Percentiles rank a stretch among this genome's conserved stretches.
phyloP scores from a whole-genome alignment of 2,797 vertebrate genomes.

The Tragopan temminckii region DNA sequence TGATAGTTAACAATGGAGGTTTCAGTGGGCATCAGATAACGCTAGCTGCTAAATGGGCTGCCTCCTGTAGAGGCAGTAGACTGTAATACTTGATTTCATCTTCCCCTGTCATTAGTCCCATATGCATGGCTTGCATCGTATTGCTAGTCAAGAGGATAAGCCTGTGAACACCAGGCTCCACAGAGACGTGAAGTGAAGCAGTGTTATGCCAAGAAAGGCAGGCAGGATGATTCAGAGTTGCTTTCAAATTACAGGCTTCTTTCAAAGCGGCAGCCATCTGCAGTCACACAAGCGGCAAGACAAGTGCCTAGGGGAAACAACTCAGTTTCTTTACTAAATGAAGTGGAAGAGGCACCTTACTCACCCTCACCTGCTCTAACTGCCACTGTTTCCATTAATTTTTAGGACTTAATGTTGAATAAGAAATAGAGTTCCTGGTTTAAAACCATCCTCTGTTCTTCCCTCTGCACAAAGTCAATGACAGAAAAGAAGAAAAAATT shows the following conservation, averaged over 20 bases:
- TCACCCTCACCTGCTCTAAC: constrained; percentile 12
- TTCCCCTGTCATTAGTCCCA: neutral
- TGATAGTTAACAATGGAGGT: neutral
- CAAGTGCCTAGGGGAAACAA: constrained; percentile 1
- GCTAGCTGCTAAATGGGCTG: neutral
- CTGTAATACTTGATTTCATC: neutral
- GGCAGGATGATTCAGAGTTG: constrained; percentile 49
- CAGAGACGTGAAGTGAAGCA: constrained; percentile 11
- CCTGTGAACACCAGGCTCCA: neutral
- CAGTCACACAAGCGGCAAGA: constrained; percentile 36
- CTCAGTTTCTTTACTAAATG: constrained; percentile 40
- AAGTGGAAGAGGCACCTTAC: constrained; percentile 49
- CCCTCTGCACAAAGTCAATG: neutral
- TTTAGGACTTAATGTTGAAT: constrained; percentile 42
- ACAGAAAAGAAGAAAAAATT: neutral
- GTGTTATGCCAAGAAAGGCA: constrained; percentile 13
- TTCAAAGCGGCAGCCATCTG: constrained; percentile 42
- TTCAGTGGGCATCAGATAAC: neutral
- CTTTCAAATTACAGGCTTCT: constrained; percentile 35
- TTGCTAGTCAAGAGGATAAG: neutral
- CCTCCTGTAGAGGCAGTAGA: neutral
- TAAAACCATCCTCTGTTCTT: neutral
- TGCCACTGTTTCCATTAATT: constrained; percentile 23
- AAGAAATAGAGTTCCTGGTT: neutral
- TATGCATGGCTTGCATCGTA: neutral